Base-by-base conservation (phyloP, 1,140 invertebrate species). In the Thaumetopoea pityocampa region DNA sequence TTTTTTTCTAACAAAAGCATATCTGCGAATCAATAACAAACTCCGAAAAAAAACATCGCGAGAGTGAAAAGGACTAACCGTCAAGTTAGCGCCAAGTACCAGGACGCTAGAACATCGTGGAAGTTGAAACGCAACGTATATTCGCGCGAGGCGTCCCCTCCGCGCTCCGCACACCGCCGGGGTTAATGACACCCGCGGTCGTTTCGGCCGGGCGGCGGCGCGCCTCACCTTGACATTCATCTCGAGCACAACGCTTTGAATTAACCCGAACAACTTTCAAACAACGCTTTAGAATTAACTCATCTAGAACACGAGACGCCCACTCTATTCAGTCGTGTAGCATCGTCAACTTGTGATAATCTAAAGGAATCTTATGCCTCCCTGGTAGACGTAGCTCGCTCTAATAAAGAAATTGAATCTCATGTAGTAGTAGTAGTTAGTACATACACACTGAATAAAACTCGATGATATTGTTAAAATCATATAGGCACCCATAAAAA, bases 181-280 rank as follows among this genome's bases (percentile, higher is more conserved):
- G 77, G 72, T 76, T 70, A 65, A 73, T 61, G 71, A 68, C 71
- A 65, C 61, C 59, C 46, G 65, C 57, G 67, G 70, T 68, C 77
- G 74, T 74, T 79, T 78, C 70, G 77, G 74, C 74, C 76, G n/a
- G n/a, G n/a, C n/a, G 78, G 65, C 76, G 72, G 76, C 72, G 72
- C 72, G 72, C 76, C 77, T 83, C 79, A 83, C 79, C 79, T 83
- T 83, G 79, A 83, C 79, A 83, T 83, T 83, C 79, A 83, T 83
- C 77, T 78, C 74, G 60, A 67, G 54, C 60, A 68, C 57, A 29
- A 64, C 66, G 72, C 68, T 79, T 69, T 64, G 65, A 71, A 67
- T 69, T 66, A 77, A 74, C 57, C 63, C 63, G 57, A 44, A 66
- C 53, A 48, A 66, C 55, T 48, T 67, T 56, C 34, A 22, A 61